These are phyloP conservation scores for Cebidichthys violaceus DNA, from an alignment of 2,113 vertebrate species.

Conservation along the genomic window DNA sequence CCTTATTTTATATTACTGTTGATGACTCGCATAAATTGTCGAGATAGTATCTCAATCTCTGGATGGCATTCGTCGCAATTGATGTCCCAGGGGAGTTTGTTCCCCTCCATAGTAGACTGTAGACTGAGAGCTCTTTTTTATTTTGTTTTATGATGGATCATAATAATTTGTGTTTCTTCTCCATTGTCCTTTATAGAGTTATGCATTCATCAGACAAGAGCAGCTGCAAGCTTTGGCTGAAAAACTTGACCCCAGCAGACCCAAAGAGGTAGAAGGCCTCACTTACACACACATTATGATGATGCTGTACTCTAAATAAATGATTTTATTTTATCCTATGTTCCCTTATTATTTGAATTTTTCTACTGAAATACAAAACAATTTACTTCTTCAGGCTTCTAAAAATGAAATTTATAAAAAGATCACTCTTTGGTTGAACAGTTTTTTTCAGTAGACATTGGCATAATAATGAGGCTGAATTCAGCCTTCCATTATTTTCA, in stretches of 20 bases:
- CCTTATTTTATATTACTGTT: not conserved
- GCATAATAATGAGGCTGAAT: not conserved
- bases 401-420: not conserved
- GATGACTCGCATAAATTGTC: not conserved
- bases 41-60: not conserved
- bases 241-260: conserved; percentile 88
- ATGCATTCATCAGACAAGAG: conserved; percentile 93
- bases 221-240: conserved; percentile 91
- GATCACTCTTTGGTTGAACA: not conserved
- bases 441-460: not conserved
- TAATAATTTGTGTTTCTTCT: not conserved
- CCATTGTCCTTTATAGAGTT: conserved; percentile 86
- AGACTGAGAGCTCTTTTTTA: not conserved
- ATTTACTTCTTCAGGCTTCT: not conserved
- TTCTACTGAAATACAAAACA: not conserved
- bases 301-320: not conserved
- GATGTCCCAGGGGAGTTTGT: not conserved
- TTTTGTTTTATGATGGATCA: not conserved
- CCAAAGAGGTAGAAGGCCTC: conserved; percentile 88
- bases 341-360: too few relatives aligned
- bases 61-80: not conserved
- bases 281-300: not conserved
- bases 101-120: not conserved
- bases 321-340: too few relatives aligned
- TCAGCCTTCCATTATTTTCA: not conserved